Evolutionary conservation across 2,888 invertebrate genomes (phyloP).

Genomic region (Eupithecia subumbrata): DNA sequence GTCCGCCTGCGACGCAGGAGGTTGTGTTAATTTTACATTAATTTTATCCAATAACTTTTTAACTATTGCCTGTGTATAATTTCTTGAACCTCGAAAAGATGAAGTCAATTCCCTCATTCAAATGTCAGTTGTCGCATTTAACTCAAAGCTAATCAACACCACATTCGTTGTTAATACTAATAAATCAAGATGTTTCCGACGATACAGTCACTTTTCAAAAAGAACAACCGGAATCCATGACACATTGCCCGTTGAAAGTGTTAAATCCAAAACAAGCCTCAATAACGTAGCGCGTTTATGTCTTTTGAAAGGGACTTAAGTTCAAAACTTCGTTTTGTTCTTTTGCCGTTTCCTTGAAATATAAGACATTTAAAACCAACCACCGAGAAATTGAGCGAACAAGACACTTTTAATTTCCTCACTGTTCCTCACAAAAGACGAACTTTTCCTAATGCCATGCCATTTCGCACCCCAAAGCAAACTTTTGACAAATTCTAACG

Average conservation of each 20-base stretch:
- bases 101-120: slow-evolving; percentile 10
- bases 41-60: not conserved
- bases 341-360: not conserved
- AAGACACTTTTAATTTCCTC: not conserved
- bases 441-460: slow-evolving; percentile 19
- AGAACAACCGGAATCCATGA: slow-evolving; percentile 14
- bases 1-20: too few relatives aligned
- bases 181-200: slow-evolving; percentile 28
- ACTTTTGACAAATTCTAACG: slow-evolving; percentile 23
- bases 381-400: not conserved
- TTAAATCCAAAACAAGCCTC: slow-evolving; percentile 14
- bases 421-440: slow-evolving; percentile 6
- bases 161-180: slow-evolving; percentile 6
- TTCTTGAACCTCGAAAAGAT: not conserved
- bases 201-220: slow-evolving; percentile 12
- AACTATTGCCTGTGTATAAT: not conserved
- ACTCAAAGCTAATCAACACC: slow-evolving; percentile 21
- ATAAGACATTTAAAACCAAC: not conserved
- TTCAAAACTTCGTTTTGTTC: not conserved
- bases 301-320: slow-evolving; percentile 26
- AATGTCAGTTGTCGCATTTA: slow-evolving; percentile 12
- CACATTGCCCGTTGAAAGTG: slow-evolving; percentile 32
- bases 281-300: slow-evolving; percentile 34
- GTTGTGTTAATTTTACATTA: too few relatives aligned
- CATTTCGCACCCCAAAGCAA: slow-evolving; percentile 12